phyloP scores from a whole-genome alignment of 2,113 vertebrate genomes.

The Oreochromis tanganicae region DNA sequence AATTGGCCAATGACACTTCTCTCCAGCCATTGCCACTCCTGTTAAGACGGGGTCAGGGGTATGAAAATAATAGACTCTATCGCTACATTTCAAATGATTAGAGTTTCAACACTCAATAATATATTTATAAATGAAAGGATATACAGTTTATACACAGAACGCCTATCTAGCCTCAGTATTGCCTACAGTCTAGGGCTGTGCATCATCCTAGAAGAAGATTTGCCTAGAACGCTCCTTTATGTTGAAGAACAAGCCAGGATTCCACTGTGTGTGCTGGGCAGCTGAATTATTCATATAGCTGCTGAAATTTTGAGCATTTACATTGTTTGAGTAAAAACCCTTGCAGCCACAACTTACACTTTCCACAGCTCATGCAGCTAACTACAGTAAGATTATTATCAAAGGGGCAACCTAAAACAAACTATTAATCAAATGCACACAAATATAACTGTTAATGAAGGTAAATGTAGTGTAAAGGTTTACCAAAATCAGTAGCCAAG shows the following conservation, averaged over 20 bases:
- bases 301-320: background rate
- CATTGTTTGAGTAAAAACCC: background rate
- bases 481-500: background rate
- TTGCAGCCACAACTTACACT: background rate
- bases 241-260: background rate
- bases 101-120: background rate
- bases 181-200: background rate
- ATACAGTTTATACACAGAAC: background rate
- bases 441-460: background rate
- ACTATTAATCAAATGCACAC: background rate
- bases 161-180: background rate
- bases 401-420: background rate
- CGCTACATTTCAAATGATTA: conserved; percentile 33
- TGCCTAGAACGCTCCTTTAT: background rate
- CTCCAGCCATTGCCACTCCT: conserved; percentile 30
- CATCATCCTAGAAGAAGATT: background rate
- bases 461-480: background rate
- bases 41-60: conserved; percentile 60
- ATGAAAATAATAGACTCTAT: conserved; percentile 51
- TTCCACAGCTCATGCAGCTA: background rate
- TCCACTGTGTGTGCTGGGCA: background rate
- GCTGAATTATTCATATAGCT: background rate
- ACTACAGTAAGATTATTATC: background rate
- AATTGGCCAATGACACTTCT: conserved; percentile 67
- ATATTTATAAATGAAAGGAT: background rate